Evolutionary conservation across 2,797 vertebrate genomes (phyloP).

Genomic region (Danionella dracula): DNA sequence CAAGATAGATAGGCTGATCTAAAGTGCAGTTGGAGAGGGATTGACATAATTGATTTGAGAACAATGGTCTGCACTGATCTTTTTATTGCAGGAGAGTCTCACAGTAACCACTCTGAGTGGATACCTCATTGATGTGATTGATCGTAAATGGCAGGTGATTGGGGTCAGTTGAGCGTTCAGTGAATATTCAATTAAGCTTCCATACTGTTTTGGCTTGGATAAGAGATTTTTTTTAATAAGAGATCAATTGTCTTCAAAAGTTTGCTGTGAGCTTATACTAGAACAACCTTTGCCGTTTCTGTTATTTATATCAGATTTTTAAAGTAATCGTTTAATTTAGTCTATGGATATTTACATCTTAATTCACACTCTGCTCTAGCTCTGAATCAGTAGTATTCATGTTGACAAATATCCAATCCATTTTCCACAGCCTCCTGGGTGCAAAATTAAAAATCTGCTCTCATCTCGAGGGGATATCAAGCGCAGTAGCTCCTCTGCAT

Average conservation of each 20-base stretch:
- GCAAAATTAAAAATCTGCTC: conserved; percentile 35
- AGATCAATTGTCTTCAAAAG: conserved; percentile 5
- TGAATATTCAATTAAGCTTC: conserved; percentile 30
- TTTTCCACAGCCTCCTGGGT: conserved; percentile 38
- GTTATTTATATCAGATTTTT: not conserved
- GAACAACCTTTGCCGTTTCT: not conserved
- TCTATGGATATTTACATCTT: too few species aligned
- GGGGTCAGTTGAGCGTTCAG: conserved; percentile 27
- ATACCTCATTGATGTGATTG: conserved; percentile 29
- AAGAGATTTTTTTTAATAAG: conserved; percentile 1
- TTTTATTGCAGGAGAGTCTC: conserved; percentile 13
- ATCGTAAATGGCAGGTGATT: conserved; percentile 25
- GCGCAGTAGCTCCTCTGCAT: conserved; percentile 41
- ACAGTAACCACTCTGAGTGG: conserved; percentile 9
- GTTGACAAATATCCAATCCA: conserved; percentile 39
- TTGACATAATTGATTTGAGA: conserved; percentile 21
- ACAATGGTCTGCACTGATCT: conserved; percentile 20
- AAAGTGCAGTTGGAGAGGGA: conserved; percentile 12
- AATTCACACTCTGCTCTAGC: conserved; percentile 27
- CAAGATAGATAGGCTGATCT: conserved; percentile 6
- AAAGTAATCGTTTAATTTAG: too few species aligned
- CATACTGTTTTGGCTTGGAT: conserved; percentile 21
- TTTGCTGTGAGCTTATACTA: not conserved
- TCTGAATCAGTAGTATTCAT: conserved; percentile 40
- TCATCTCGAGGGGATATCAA: conserved; percentile 48